Base-by-base conservation (phyloP, 2,888 invertebrate species). In the Pheosia tremula region DNA sequence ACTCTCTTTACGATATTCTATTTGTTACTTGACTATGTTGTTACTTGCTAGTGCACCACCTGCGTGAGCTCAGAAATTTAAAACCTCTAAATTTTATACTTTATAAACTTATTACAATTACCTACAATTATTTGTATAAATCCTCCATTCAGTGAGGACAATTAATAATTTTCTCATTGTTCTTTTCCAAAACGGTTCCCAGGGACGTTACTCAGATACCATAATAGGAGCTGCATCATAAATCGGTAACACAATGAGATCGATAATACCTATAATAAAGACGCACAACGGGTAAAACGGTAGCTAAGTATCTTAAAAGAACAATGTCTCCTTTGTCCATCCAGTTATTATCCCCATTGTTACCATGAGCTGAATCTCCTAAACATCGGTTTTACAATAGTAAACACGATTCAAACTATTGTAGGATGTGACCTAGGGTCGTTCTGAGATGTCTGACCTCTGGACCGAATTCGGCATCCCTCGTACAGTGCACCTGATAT, bases 181-280 rank as follows among this genome's bases (percentile, higher is more conserved):
- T 54, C 53, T 54, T 66, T 61, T 79, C 77, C 72, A 75, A 72
- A 71, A 58, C 61, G 60, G 76, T 92, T 93, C 92, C 87, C 93
- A 92, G 85, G 91, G 75, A 81, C 83, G 85, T 89, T 87, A 89
- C 88, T 88, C 81, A 88, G 90, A 89, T 81, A 75, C 67, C 71
- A 77, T 73, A 68, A 78, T 80, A 82, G 80, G 81, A 87, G 88
- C 85, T 72, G 82, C 86, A 80, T 82, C 83, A 88, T 90, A 91
- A 92, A 91, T 91, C 80, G 80, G 80, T 77, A 80, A 81, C 80
- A 90, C 91, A 93, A 91, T 84, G 79, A 84, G 82, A 90, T 90
- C 90, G 86, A 93, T 91, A 91, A 90, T 90, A 85, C 88, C 84
- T 76, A 78, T 80, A 87, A 88, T 88, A 88, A 84, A 87, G 83